Evolutionary conservation across 2,797 vertebrate species (phyloP).

Genomic region (Parauchenoglanis ngamensis): DNA sequence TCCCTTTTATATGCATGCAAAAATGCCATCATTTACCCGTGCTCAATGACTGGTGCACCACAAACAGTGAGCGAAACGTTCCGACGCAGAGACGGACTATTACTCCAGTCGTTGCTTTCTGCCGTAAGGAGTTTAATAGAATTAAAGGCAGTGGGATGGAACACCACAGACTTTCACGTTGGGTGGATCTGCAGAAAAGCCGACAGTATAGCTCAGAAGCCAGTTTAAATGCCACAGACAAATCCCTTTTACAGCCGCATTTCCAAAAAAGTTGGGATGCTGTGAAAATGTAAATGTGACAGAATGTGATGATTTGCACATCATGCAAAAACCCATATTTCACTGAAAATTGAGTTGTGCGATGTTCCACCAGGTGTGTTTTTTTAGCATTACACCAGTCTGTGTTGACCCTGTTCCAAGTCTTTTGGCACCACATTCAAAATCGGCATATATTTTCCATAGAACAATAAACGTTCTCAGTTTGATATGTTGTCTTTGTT

Average conservation of each 20-base stretch:
- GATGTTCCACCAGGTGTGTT: too few species aligned
- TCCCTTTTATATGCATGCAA: slow-evolving; percentile 39
- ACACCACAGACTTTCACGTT: slow-evolving; percentile 26
- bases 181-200: slow-evolving; percentile 32
- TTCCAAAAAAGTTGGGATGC: too few species aligned
- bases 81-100: slow-evolving; percentile 42
- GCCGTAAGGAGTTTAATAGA: slow-evolving; percentile 53
- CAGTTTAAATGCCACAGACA: slow-evolving; percentile 5
- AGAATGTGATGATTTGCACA: too few species aligned
- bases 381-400: too few species aligned
- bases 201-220: not conserved
- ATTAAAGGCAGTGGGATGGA: slow-evolving; percentile 50
- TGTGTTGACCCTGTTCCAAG: too few species aligned
- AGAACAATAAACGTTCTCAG: too few species aligned
- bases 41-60: slow-evolving; percentile 41
- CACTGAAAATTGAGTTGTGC: too few species aligned
- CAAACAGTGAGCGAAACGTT: slow-evolving; percentile 38
- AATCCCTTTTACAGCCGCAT: not conserved
- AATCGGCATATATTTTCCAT: too few species aligned
- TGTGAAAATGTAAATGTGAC: too few species aligned
- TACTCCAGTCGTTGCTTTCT: slow-evolving; percentile 52
- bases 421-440: too few species aligned
- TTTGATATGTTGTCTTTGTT: too few species aligned
- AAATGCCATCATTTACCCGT: slow-evolving; percentile 45
- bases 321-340: too few species aligned